Evolutionary conservation across 2,888 invertebrate genomes (phyloP).

Genomic region (Scaptomyza tumidula): DNA sequence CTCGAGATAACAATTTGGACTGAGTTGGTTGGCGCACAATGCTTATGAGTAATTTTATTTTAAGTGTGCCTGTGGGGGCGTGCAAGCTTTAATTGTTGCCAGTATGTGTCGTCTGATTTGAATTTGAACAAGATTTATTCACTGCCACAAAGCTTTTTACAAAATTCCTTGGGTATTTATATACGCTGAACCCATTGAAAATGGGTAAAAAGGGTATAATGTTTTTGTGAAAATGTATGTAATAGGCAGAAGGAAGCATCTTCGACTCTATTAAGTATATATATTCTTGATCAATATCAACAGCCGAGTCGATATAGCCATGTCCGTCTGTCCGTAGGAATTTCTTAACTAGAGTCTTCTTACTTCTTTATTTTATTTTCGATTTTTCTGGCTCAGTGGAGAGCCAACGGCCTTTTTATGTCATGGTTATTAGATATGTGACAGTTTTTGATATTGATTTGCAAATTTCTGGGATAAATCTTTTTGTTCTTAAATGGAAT

Average conservation of each 20-base stretch:
- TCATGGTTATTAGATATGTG: too few species aligned
- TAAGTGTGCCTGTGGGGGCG: not conserved
- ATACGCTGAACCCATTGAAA: too few species aligned
- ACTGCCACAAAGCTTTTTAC: not conserved
- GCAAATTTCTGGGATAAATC: too few species aligned
- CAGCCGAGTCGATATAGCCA: too few species aligned
- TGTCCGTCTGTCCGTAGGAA: too few species aligned
- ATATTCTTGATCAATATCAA: too few species aligned
- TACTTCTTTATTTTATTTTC: not conserved
- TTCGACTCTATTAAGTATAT: too few species aligned
- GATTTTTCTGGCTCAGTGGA: not conserved
- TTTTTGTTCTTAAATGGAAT: too few species aligned
- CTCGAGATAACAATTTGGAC: not conserved
- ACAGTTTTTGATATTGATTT: not conserved
- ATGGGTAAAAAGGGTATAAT: too few species aligned
- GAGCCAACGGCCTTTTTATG: not conserved
- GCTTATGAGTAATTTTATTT: not conserved
- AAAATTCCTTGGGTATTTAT: not conserved
- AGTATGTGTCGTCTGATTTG: conserved; percentile 56
- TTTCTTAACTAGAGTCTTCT: not conserved
- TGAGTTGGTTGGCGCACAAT: not conserved
- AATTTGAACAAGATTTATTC: conserved; percentile 2
- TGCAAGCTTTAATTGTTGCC: conserved; percentile 22
- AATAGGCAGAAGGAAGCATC: too few species aligned
- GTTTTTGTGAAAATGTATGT: too few species aligned